phyloP scores from a whole-genome alignment of 2,888 invertebrate species.

The Drosophila antonietae region DNA sequence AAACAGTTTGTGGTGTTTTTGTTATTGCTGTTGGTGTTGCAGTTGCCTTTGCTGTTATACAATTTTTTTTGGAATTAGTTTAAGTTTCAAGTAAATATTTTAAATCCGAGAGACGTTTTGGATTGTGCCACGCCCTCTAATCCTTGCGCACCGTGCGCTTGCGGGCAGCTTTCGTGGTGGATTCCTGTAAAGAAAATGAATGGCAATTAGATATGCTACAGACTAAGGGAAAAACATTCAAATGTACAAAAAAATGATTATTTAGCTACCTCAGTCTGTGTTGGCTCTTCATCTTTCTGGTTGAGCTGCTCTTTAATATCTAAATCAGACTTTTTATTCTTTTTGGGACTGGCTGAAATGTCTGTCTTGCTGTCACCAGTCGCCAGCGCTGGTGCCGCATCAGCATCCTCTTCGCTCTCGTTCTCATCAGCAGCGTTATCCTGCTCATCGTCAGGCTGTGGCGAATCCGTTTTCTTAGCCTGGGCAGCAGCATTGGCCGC shows the following conservation, averaged over 20 bases:
- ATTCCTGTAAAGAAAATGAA: slow-evolving; percentile 52
- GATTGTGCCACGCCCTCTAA: slow-evolving; percentile 47
- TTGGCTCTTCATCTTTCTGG: slow-evolving; percentile 63
- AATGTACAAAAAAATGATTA: not conserved
- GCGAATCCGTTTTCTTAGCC: slow-evolving; percentile 90
- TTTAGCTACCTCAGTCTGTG: slow-evolving; percentile 76
- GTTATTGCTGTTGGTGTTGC: slow-evolving; percentile 19
- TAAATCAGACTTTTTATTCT: slow-evolving; percentile 84
- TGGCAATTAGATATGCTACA: not conserved
- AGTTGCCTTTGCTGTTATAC: not conserved
- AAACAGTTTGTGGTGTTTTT: slow-evolving; percentile 30
- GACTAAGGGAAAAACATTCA: too few species aligned
- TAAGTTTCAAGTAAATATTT: slow-evolving; percentile 42
- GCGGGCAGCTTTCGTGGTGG: slow-evolving; percentile 72
- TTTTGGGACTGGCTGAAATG: slow-evolving; percentile 78
- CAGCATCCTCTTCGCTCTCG: slow-evolving; percentile 59
- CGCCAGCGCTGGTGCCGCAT: slow-evolving; percentile 41
- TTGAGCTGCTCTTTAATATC: slow-evolving; percentile 76
- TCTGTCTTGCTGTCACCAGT: slow-evolving; percentile 55
- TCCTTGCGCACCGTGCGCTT: slow-evolving; percentile 83
- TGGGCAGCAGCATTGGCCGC: slow-evolving; percentile 84
- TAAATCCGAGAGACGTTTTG: slow-evolving; percentile 32
- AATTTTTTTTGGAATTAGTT: slow-evolving; percentile 47
- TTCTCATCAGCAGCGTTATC: slow-evolving; percentile 49
- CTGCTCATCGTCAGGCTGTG: slow-evolving; percentile 86